Conservation (phyloP, 2,888 invertebrate species). For the Drosophila flavopinicola region DNA sequence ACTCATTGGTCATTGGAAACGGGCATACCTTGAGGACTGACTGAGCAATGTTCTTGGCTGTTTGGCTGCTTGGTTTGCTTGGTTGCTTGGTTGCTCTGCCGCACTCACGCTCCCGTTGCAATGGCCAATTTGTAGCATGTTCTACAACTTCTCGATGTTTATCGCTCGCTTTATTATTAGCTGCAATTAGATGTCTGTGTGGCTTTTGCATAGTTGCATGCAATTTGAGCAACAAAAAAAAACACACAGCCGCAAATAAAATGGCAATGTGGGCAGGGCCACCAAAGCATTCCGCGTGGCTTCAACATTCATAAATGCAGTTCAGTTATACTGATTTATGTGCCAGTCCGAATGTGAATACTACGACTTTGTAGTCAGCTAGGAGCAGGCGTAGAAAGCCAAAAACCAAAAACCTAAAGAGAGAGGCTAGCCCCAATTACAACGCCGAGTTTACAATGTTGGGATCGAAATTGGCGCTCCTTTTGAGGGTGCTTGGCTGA, state of each 20-base stretch:
- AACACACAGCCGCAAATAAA: slow-evolving; percentile 4
- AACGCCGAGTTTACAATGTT: slow-evolving; percentile 12
- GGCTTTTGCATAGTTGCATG: slow-evolving; percentile 57
- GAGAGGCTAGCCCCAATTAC: slow-evolving; percentile 19
- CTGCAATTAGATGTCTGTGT: slow-evolving; percentile 77
- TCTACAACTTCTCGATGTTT: slow-evolving; percentile 52
- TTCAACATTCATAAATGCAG: slow-evolving; percentile 44
- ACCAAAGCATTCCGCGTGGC: slow-evolving; percentile 25
- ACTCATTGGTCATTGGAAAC: slow-evolving; percentile 16
- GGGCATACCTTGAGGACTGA: slow-evolving; percentile 17
- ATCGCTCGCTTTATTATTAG: slow-evolving; percentile 77
- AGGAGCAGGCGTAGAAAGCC: neutral
- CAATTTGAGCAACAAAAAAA: slow-evolving; percentile 42
- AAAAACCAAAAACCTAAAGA: neutral
- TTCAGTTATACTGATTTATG: slow-evolving; percentile 63
- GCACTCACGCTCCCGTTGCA: slow-evolving; percentile 45
- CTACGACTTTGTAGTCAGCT: slow-evolving; percentile 3
- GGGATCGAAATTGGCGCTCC: slow-evolving; percentile 10
- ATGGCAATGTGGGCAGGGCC: slow-evolving; percentile 33
- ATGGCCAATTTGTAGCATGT: slow-evolving; percentile 62
- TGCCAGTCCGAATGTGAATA: slow-evolving; percentile 27
- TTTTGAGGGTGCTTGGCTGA: slow-evolving; percentile 31
- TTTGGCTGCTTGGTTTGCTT: no score
- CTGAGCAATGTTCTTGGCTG: slow-evolving; percentile 34
- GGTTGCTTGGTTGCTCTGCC: slow-evolving; percentile 19